Percentiles rank a stretch among this genome's conserved stretches.
phyloP scores from a whole-genome alignment of 1,140 invertebrate genomes.

The Wiebesia pumilae region DNA sequence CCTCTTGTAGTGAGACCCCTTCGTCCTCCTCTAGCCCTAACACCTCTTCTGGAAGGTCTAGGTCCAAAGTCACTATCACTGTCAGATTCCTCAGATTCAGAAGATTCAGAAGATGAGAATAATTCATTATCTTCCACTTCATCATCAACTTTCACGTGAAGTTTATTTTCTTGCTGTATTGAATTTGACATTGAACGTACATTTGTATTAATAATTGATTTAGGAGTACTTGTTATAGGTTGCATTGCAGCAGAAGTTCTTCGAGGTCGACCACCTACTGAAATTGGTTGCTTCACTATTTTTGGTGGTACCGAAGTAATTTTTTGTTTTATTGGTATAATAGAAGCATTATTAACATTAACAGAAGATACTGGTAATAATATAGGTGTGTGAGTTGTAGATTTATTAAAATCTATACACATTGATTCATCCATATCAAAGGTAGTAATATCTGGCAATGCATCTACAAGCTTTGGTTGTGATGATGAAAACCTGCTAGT shows the following conservation, averaged over 20 bases:
- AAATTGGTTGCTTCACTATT: conserved; percentile 45
- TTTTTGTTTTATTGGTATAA: conserved; percentile 55
- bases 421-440: conserved; percentile 63
- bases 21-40: conserved; percentile 65
- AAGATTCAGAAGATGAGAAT: conserved; percentile 67
- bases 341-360: conserved; percentile 52
- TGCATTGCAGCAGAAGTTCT: conserved; percentile 45
- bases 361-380: conserved; percentile 45
- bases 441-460: conserved; percentile 64
- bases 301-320: conserved; percentile 38
- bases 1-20: conserved; percentile 72
- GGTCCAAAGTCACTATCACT: conserved; percentile 73
- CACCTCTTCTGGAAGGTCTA: conserved; percentile 63
- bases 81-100: conserved; percentile 69
- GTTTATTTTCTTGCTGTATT: conserved; percentile 42
- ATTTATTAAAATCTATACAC: conserved; percentile 51
- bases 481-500: conserved; percentile 69
- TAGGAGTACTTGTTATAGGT: conserved; percentile 45
- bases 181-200: conserved; percentile 6
- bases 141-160: conserved; percentile 56
- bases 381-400: conserved; percentile 46
- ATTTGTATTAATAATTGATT: conserved; percentile 50
- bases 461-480: conserved; percentile 68
- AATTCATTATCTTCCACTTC: conserved; percentile 58
- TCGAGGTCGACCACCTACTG: conserved; percentile 29